phyloP scores from a whole-genome alignment of 2,888 invertebrate genomes.

The Frankliniella fusca region DNA sequence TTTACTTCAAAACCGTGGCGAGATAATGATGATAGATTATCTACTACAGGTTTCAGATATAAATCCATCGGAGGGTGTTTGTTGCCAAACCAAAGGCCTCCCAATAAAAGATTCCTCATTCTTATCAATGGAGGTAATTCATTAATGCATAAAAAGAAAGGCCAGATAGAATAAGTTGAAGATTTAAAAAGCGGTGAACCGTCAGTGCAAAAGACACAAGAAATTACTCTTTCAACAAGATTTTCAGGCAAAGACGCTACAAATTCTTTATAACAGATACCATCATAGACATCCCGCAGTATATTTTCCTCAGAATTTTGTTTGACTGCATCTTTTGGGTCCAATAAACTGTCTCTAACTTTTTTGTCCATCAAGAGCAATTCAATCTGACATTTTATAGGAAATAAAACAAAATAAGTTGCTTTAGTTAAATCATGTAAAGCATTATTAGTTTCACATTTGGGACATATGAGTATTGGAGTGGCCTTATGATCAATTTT shows the following conservation, averaged over 20 bases:
- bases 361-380: neutral
- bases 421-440: neutral
- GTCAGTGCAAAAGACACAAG: neutral
- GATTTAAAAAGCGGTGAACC: neutral
- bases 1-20: neutral
- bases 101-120: conserved; percentile 4
- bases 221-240: neutral
- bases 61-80: neutral
- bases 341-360: neutral
- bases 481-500: neutral
- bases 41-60: neutral
- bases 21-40: neutral
- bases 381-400: neutral
- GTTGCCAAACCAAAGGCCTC: neutral
- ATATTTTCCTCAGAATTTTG: neutral
- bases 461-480: neutral
- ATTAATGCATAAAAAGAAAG: neutral
- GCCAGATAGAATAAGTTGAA: neutral
- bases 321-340: neutral
- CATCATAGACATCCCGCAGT: neutral
- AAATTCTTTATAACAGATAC: neutral
- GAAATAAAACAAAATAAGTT: neutral
- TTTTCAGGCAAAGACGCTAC: neutral
- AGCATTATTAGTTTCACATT: neutral
- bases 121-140: neutral